Conservation (phyloP, 2,888 invertebrate species). For the Atethmia centrago region DNA sequence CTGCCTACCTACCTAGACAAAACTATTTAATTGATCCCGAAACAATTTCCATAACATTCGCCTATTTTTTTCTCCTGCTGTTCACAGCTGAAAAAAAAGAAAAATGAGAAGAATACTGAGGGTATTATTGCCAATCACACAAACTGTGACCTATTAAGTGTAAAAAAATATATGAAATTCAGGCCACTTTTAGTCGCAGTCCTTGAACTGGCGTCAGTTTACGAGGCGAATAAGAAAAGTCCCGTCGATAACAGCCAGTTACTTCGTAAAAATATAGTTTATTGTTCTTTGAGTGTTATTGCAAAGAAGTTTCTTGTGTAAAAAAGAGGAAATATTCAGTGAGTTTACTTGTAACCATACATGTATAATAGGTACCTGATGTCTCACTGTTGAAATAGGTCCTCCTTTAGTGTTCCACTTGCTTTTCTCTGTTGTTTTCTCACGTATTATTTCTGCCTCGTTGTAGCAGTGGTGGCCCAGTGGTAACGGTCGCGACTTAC, state of each 20-base stretch:
- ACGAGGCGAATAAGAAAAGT: slow-evolving; percentile 46
- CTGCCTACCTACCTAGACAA: too few species aligned
- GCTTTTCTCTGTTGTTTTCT: neutral
- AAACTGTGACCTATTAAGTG: slow-evolving; percentile 13
- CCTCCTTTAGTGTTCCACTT: too few species aligned
- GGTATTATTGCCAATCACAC: too few species aligned
- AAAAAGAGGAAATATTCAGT: neutral
- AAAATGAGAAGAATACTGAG: neutral
- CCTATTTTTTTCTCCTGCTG: neutral
- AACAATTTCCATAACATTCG: neutral
- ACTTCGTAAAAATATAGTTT: slow-evolving; percentile 64
- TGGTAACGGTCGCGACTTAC: too few species aligned
- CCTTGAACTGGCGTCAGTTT: slow-evolving; percentile 54
- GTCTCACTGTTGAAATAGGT: neutral
- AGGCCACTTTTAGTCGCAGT: slow-evolving; percentile 7
- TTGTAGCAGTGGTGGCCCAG: too few species aligned
- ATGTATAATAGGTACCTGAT: neutral
- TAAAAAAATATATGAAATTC: slow-evolving; percentile 7
- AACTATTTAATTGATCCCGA: neutral
- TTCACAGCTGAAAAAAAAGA: neutral
- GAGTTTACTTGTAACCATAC: neutral
- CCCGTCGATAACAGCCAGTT: slow-evolving; percentile 50
- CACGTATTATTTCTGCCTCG: too few species aligned
- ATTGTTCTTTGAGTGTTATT: slow-evolving; percentile 62
- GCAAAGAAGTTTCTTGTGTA: slow-evolving; percentile 23